phyloP scores from a whole-genome alignment of 2,113 vertebrate genomes.

The Tyrannus savana region DNA sequence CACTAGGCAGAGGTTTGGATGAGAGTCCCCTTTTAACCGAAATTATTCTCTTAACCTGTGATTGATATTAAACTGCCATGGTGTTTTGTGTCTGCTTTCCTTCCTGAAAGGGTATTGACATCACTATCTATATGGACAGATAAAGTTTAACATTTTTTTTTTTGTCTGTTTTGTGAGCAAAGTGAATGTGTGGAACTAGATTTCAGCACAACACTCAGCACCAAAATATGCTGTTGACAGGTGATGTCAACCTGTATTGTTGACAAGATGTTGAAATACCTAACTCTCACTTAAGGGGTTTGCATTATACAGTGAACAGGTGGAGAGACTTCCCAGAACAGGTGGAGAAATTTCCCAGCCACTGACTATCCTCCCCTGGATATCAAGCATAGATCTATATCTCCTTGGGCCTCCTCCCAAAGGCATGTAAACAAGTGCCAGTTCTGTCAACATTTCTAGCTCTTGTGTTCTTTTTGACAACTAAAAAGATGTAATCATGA shows the following conservation, averaged over 20 bases:
- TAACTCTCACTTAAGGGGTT: background rate
- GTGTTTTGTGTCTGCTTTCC: background rate
- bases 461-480: background rate
- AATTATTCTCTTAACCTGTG: background rate
- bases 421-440: background rate
- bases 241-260: background rate
- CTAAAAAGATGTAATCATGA: background rate
- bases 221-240: background rate
- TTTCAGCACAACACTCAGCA: background rate
- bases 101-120: background rate
- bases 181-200: background rate
- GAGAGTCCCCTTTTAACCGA: background rate
- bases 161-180: background rate
- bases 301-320: background rate
- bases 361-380: background rate
- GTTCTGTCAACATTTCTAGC: background rate
- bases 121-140: background rate
- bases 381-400: background rate
- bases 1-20: background rate
- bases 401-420: background rate
- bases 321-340: background rate
- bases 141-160: background rate
- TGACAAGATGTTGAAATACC: background rate
- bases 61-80: background rate
- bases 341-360: background rate